A percentile compares a stretch with the other conserved stretches of the same genome.
Evolutionary conservation across 1,140 invertebrate species (phyloP).

Genomic region (Drosophila oshimai): DNA sequence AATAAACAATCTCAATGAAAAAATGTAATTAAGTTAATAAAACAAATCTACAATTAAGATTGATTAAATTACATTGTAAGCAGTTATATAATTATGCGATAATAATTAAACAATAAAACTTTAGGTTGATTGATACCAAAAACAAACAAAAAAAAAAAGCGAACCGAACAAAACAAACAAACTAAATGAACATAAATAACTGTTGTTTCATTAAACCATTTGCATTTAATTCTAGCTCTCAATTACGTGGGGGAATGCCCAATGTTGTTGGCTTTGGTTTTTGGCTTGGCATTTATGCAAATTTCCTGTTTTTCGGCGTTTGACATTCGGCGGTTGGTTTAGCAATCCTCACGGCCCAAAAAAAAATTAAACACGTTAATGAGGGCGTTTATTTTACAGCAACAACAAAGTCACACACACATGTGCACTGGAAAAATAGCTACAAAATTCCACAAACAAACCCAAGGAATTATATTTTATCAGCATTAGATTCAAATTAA

Average conservation of each 20-base stretch:
- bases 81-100: constrained; percentile 70
- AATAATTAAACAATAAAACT: constrained; percentile 74
- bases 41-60: constrained; percentile 60
- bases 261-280: constrained; percentile 45
- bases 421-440: not conserved
- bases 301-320: constrained; percentile 35
- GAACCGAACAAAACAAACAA: constrained; percentile 60
- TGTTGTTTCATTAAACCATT: constrained; percentile 76
- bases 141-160: constrained; percentile 25
- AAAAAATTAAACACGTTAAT: constrained; percentile 45
- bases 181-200: constrained; percentile 75
- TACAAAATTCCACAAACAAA: not conserved
- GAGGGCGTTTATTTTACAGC: constrained; percentile 62
- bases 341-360: not conserved
- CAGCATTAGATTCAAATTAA: not conserved
- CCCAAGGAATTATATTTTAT: not conserved
- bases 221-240: constrained; percentile 74
- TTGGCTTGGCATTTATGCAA: constrained; percentile 48
- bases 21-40: constrained; percentile 39
- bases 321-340: constrained; percentile 61
- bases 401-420: constrained; percentile 7
- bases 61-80: constrained; percentile 58
- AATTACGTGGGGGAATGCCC: constrained; percentile 54
- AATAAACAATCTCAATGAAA: constrained; percentile 52
- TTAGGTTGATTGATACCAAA: constrained; percentile 66